Conservation (phyloP, 2,888 invertebrate genomes). For the Lasioglossum vierecki region DNA sequence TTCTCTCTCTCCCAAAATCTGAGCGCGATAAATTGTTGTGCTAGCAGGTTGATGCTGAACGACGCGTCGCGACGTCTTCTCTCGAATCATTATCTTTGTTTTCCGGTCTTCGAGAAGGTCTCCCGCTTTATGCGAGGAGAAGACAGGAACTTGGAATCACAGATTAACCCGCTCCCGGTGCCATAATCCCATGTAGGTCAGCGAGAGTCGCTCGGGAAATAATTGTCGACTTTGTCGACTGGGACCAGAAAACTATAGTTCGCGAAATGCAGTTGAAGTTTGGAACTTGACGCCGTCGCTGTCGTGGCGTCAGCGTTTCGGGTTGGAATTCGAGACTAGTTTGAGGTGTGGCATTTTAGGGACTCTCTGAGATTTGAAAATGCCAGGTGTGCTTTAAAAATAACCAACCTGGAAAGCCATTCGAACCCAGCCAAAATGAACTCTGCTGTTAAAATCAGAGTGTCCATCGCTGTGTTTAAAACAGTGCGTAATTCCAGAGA, state of each 20-base stretch:
- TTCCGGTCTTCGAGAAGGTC: background rate
- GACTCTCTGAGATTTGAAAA: background rate
- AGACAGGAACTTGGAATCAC: constrained; percentile 10
- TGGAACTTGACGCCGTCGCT: background rate
- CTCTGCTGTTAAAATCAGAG: background rate
- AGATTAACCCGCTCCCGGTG: background rate
- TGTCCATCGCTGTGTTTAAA: background rate
- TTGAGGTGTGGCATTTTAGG: background rate
- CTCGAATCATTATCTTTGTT: background rate
- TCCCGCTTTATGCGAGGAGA: background rate
- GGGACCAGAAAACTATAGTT: background rate
- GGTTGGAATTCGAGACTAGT: background rate
- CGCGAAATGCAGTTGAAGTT: background rate
- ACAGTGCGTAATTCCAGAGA: background rate
- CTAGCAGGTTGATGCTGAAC: background rate
- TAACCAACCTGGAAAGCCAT: background rate
- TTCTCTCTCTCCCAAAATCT: background rate
- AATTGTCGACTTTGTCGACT: background rate
- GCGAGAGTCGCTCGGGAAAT: background rate
- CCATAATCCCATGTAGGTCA: background rate
- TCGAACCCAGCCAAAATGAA: background rate
- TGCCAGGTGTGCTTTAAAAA: background rate
- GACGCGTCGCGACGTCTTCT: background rate
- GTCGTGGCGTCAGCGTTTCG: background rate
- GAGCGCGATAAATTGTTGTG: constrained; percentile 1